A percentile compares a stretch with the other conserved stretches of the same genome.
Evolutionary conservation across 2,797 vertebrate genomes (phyloP).

Genomic region (Octomys mimax): DNA sequence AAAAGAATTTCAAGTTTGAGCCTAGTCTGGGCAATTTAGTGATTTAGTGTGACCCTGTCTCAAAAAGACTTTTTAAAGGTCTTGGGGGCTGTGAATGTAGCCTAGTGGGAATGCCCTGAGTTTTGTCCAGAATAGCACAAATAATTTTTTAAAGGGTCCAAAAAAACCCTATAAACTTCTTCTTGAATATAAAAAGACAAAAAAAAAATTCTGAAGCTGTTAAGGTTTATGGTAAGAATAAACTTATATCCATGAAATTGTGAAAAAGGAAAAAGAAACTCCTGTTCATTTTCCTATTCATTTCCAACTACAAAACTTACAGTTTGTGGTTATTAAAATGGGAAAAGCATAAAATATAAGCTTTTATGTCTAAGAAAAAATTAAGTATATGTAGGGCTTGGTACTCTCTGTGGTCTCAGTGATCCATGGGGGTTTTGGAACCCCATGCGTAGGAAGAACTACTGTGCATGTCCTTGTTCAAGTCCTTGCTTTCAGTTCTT

Average conservation of each 20-base stretch:
- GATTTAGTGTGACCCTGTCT: neutral
- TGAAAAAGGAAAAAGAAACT: neutral
- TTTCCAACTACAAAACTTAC: neutral
- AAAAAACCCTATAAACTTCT: neutral
- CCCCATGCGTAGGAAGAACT: neutral
- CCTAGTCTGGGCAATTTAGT: neutral
- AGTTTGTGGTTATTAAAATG: neutral
- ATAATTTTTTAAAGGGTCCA: neutral
- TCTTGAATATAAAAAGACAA: neutral
- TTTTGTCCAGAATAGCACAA: neutral
- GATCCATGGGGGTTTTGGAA: neutral
- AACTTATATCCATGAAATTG: neutral
- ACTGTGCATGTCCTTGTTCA: neutral
- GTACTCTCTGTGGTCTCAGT: neutral
- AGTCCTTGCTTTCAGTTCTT: neutral
- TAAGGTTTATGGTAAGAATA: neutral
- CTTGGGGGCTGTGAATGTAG: neutral
- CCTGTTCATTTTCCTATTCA: neutral
- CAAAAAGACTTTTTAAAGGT: neutral
- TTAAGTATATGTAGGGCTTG: neutral
- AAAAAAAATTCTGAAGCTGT: neutral
- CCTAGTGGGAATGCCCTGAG: neutral
- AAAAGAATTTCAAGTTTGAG: neutral
- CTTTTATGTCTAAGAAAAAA: neutral
- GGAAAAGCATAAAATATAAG: neutral